Evolutionary conservation across 2,888 invertebrate species (phyloP), one percentile per base, ranked within the genome.

Genomic region (Octodonta nipae): DNA sequence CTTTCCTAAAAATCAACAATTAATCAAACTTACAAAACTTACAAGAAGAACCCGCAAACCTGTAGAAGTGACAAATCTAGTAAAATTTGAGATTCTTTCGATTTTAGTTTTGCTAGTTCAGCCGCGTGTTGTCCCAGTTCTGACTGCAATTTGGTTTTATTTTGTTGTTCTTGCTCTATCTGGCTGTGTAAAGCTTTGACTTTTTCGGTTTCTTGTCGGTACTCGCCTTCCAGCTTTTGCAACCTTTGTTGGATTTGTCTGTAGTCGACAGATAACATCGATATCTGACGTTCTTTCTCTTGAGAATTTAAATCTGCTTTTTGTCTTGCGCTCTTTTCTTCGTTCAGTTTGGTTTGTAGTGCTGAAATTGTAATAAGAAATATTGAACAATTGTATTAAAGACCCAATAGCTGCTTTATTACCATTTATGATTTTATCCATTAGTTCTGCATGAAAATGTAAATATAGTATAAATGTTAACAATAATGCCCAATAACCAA

Each of bases 231-330:
- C 5, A 91, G 64, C 55, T 88, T 87, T 55, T 88, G 84, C 41
- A 92, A 63, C 35, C 87, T 74, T 55, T 89, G 83, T 55, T 88
- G 87, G 52, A 91, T 82, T 65, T 92, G 92, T n/a, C 88, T 70
- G 58, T 91, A 85, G 63, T 95, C 95, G 2, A 95, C 89, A 12
- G 84, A 83, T 16, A 93, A 68, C 84, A 92, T 92, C 7, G 87
- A 91, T 57, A 91, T 83, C 61, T 91, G 88, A 1, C 93, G 72
- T 58, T 95, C 93, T 51, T 87, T 85, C 58, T 92, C 91, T 62
- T 95, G 87, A 10, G 79, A 80, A 37, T 77, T 73, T 28, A 84
- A 70, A 57, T 95, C 93, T 0, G 87, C 79, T 46, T 84, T 79
- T 56, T 88, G 87, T 29, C 91, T 70, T 3, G 81, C 78, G 32